phyloP scores from a whole-genome alignment of 92 coral and sea anemone genomes.

The Siderastrea radians region DNA sequence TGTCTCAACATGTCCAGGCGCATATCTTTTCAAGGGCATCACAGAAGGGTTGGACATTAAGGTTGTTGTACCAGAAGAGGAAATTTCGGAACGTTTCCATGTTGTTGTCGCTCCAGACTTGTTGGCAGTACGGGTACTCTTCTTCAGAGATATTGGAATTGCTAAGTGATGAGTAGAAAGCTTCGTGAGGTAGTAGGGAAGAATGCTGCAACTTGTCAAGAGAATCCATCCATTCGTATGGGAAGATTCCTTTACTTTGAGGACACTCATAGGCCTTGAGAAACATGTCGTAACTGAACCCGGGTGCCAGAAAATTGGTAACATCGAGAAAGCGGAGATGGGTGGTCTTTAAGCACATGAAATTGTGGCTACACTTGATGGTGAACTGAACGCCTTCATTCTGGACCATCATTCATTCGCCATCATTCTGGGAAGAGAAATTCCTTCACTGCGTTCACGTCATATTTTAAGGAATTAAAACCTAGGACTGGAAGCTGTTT shows the following conservation, averaged over 20 bases:
- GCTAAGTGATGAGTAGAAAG: too few species aligned
- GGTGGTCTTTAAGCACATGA: background rate
- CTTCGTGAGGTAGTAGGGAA: too few species aligned
- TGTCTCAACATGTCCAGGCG: too few species aligned
- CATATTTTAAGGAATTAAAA: slow-evolving; percentile 17
- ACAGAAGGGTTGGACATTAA: too few species aligned
- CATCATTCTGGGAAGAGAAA: slow-evolving; percentile 18
- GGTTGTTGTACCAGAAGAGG: too few species aligned
- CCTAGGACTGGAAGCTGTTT: slow-evolving; percentile 36
- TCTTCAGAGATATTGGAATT: background rate
- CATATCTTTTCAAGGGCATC: background rate
- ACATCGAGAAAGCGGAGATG: background rate
- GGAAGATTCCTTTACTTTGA: background rate
- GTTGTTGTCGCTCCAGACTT: slow-evolving; percentile 35
- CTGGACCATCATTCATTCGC: background rate
- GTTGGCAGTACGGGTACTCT: slow-evolving; percentile 60
- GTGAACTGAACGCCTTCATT: too few species aligned
- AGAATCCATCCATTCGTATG: too few species aligned
- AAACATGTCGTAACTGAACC: too few species aligned
- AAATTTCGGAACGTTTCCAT: slow-evolving; percentile 20
- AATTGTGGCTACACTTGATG: background rate
- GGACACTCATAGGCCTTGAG: too few species aligned
- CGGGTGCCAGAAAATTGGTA: too few species aligned
- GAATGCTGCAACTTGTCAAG: too few species aligned
- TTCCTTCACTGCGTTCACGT: slow-evolving; percentile 14